phyloP scores from a whole-genome alignment of 2,113 vertebrate species.

The Sorex araneus region DNA sequence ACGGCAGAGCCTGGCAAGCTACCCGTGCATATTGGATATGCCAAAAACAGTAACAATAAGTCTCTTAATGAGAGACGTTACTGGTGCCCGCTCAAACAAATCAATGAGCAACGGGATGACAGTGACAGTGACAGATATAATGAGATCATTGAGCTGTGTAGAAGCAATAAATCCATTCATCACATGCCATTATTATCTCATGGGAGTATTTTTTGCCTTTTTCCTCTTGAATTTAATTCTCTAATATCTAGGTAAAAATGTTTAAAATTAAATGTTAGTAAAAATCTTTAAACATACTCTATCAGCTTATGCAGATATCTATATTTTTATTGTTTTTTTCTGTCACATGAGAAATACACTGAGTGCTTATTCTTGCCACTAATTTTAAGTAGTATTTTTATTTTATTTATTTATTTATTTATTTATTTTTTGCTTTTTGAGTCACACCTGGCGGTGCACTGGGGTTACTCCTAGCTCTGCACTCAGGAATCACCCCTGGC shows the following conservation, averaged over 20 bases:
- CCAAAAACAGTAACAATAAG: no score
- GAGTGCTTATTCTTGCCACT: not conserved
- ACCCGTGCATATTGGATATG: no score
- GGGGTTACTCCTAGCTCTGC: no score
- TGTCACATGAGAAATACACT: not conserved
- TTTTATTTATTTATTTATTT: no score
- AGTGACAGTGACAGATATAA: no score
- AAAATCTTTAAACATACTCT: not conserved
- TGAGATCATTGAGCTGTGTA: not conserved
- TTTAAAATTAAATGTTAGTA: slow-evolving; percentile 11
- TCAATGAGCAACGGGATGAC: no score
- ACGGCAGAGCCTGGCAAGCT: no score
- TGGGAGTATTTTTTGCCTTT: slow-evolving; percentile 6
- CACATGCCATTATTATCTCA: not conserved
- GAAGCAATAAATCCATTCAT: not conserved
- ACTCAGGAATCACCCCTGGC: no score
- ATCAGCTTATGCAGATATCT: not conserved
- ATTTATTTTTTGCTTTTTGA: no score
- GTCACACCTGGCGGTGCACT: no score
- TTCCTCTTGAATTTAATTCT: not conserved
- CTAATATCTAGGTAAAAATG: not conserved
- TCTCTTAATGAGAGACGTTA: no score
- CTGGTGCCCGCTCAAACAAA: no score
- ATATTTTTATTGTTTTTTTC: not conserved
- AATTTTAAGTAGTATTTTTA: not conserved